phyloP scores from a whole-genome alignment of 2,797 vertebrate genomes.

The Rhincodon typus region DNA sequence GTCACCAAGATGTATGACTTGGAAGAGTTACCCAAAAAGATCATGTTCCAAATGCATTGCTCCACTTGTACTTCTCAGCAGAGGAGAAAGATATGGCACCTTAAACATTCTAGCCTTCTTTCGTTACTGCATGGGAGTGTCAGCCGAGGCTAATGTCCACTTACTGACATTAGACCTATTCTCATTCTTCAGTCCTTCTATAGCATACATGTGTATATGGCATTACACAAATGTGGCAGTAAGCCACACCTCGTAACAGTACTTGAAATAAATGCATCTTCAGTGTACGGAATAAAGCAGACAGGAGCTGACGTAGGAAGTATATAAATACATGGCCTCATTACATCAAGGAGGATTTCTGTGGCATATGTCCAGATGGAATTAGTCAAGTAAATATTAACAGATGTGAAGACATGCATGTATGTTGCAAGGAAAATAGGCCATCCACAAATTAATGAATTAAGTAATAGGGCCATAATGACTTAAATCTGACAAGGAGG shows the following conservation, averaged over 20 bases:
- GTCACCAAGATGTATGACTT: not conserved
- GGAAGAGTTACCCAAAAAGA: not conserved
- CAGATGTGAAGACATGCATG: not conserved
- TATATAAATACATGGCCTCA: not conserved
- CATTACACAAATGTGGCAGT: not conserved
- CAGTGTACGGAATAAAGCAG: not conserved
- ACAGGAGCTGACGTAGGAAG: not conserved
- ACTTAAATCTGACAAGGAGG: not conserved
- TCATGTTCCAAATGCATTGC: not conserved
- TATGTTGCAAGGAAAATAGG: not conserved
- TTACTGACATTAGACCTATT: not conserved
- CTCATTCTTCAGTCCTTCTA: not conserved
- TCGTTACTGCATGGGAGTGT: not conserved
- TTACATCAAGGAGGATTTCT: not conserved
- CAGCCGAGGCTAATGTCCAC: not conserved
- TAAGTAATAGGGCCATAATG: not conserved
- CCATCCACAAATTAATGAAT: not conserved
- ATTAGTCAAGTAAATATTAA: not conserved
- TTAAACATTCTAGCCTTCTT: not conserved
- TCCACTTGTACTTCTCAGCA: not conserved
- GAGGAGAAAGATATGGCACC: not conserved
- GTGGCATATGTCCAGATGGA: not conserved
- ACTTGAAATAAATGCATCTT: not conserved
- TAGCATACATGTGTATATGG: not conserved
- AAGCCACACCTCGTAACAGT: not conserved